These are phyloP conservation scores for Fragum whitleyi DNA, from an alignment of 2,888 invertebrate genomes.

Conservation along the genomic window DNA sequence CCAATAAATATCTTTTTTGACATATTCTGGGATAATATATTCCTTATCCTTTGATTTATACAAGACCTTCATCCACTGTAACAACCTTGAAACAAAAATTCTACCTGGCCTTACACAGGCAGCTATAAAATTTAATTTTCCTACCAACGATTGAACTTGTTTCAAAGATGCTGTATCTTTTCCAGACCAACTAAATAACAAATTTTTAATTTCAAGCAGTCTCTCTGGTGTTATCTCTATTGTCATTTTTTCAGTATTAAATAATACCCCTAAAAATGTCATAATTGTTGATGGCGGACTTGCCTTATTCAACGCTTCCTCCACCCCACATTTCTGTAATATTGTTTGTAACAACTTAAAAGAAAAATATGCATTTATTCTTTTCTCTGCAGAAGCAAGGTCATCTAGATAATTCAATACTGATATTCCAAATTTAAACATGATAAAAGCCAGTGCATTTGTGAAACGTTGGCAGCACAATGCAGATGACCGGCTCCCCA, in stretches of 20 bases:
- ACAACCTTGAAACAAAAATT: not conserved
- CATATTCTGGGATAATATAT: not conserved
- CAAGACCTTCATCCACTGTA: not conserved
- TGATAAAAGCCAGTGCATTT: no score
- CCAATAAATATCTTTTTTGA: not conserved
- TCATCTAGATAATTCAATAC: no score
- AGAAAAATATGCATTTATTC: not conserved
- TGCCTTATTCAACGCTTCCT: no score
- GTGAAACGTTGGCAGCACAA: not conserved
- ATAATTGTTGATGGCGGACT: no score
- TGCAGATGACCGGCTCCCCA: not conserved
- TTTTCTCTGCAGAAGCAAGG: not conserved
- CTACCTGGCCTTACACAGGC: not conserved
- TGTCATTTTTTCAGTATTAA: not conserved
- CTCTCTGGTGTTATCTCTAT: not conserved
- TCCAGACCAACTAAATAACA: no score
- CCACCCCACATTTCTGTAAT: no score
- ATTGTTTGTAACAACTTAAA: no score
- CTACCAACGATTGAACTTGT: not conserved
- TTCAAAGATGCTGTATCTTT: not conserved
- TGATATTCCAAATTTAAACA: no score
- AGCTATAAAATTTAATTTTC: constrained; percentile 11
- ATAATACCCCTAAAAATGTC: no score
- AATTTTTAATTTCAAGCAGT: no score
- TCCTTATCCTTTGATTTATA: not conserved